A percentile compares a stretch with the other conserved stretches of the same genome.
phyloP scores from a whole-genome alignment of 2,113 vertebrate species.

The Castor canadensis region DNA sequence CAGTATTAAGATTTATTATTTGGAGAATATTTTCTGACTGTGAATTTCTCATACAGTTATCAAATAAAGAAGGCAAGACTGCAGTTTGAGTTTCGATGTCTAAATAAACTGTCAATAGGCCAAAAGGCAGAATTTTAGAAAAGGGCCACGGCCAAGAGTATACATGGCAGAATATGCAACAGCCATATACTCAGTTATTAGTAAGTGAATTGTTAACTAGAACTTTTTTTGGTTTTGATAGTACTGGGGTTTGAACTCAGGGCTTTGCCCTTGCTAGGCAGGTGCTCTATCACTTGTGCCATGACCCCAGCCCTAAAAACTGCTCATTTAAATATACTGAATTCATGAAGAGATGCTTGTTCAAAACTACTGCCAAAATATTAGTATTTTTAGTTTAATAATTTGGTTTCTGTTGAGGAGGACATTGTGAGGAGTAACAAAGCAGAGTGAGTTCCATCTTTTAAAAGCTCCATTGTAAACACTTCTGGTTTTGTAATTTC shows the following conservation, averaged over 20 bases:
- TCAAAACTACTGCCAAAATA: not conserved
- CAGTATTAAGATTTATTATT: too few relatives aligned
- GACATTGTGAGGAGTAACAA: not conserved
- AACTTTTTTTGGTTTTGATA: not conserved
- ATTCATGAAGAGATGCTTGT: not conserved
- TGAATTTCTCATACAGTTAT: not conserved
- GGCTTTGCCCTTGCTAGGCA: too few relatives aligned
- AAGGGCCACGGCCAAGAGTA: not conserved
- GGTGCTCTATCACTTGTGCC: too few relatives aligned
- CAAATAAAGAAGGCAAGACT: not conserved
- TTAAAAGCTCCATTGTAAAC: not conserved
- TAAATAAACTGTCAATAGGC: not conserved
- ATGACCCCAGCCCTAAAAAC: too few relatives aligned
- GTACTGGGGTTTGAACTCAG: too few relatives aligned
- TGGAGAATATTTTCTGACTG: not conserved
- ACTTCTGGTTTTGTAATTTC: not conserved
- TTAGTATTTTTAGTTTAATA: not conserved
- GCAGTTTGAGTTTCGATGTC: not conserved
- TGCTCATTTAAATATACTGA: not conserved
- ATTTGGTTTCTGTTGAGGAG: not conserved
- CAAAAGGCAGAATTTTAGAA: conserved; percentile 7
- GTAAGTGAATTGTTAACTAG: not conserved
- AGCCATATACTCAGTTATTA: not conserved
- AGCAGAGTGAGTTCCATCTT: not conserved
- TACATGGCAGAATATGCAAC: not conserved